Evolutionary conservation across 2,888 invertebrate genomes (phyloP).

Genomic region (Cheilosia urbana): DNA sequence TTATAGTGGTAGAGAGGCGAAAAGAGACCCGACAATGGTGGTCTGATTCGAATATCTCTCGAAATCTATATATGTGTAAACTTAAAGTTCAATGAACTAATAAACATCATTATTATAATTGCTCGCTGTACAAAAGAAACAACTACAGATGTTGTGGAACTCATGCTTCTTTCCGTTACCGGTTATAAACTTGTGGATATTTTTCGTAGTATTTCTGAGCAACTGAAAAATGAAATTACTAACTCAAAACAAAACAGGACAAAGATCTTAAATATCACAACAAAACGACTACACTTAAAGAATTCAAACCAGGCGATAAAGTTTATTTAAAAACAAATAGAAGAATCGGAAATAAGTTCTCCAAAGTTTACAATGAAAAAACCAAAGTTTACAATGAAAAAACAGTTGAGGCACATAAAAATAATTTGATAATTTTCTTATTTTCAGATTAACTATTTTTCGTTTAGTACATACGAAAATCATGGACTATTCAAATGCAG

Average conservation of each 20-base stretch:
- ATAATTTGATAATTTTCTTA: slow-evolving; percentile 20
- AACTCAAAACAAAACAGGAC: slow-evolving; percentile 21
- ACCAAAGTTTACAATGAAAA: too few species aligned
- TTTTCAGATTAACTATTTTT: neutral
- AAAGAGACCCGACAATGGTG: too few species aligned
- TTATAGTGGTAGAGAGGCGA: too few species aligned
- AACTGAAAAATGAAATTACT: slow-evolving; percentile 18
- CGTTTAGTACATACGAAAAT: neutral
- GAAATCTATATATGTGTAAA: too few species aligned
- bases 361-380: too few species aligned
- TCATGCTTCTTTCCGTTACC: slow-evolving; percentile 22
- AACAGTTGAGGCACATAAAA: neutral
- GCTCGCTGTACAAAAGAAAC: slow-evolving; percentile 2
- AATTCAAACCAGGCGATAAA: too few species aligned
- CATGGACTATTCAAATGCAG: neutral
- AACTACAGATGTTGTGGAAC: slow-evolving; percentile 8
- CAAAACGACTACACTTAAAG: too few species aligned
- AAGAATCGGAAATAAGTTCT: too few species aligned
- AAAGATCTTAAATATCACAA: neutral
- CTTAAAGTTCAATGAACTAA: too few species aligned
- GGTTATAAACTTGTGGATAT: slow-evolving; percentile 13
- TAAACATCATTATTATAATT: slow-evolving; percentile 25
- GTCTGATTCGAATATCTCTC: too few species aligned
- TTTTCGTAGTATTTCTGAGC: slow-evolving; percentile 20
- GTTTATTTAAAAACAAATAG: too few species aligned